Evolutionary conservation across 2,888 invertebrate species (phyloP).

Genomic region (Nomada ferruginata): DNA sequence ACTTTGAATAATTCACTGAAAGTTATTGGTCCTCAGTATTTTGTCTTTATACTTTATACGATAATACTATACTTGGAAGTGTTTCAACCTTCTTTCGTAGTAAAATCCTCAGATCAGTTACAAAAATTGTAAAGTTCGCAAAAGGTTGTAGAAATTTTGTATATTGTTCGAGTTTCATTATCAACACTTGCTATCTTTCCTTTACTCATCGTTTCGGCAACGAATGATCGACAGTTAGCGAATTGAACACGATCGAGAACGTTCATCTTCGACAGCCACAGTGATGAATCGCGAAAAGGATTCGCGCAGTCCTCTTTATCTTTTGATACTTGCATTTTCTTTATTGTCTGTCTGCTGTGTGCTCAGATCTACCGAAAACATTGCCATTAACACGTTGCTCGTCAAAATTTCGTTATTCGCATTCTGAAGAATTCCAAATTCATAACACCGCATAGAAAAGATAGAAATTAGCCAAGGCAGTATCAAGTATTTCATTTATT

Average conservation of each 20-base stretch:
- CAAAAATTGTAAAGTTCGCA: slow-evolving; percentile 11
- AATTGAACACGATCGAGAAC: slow-evolving; percentile 15
- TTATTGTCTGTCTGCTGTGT: slow-evolving; percentile 78
- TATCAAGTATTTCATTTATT: neutral
- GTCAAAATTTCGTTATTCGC: neutral
- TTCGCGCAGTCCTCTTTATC: slow-evolving; percentile 55
- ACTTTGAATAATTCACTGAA: slow-evolving; percentile 13
- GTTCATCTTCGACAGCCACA: neutral
- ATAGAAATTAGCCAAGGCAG: neutral
- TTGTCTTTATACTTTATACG: slow-evolving; percentile 4
- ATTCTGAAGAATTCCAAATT: neutral
- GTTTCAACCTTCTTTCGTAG: neutral
- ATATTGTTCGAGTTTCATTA: neutral
- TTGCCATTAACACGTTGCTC: slow-evolving; percentile 25
- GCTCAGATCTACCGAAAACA: slow-evolving; percentile 66
- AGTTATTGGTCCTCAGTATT: slow-evolving; percentile 42
- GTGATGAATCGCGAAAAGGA: slow-evolving; percentile 32
- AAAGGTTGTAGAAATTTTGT: slow-evolving; percentile 21
- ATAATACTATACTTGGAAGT: slow-evolving; percentile 8
- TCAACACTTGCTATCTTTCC: neutral
- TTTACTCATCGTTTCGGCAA: slow-evolving; percentile 14
- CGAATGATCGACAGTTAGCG: slow-evolving; percentile 38
- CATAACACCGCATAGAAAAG: neutral
- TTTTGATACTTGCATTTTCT: slow-evolving; percentile 77
- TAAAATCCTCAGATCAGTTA: slow-evolving; percentile 11